Evolutionary conservation across 2,888 invertebrate species (phyloP).

Genomic region (Coenonympha arcania): DNA sequence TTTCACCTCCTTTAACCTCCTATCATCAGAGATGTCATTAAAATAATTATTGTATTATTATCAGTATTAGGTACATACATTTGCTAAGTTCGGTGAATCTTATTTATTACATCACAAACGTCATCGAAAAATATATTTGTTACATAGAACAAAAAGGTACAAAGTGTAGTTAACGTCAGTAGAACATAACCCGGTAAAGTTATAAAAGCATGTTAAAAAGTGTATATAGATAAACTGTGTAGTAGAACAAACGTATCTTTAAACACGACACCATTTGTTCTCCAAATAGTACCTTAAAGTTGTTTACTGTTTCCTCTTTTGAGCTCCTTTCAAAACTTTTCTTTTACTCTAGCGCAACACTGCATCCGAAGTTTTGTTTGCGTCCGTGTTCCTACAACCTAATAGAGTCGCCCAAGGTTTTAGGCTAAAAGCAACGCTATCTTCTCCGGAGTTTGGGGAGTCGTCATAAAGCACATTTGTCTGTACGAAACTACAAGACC

Average conservation of each 20-base stretch:
- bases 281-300: constrained; percentile 54
- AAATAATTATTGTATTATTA: no score
- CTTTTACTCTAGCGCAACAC: constrained; percentile 22
- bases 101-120: no score
- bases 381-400: constrained; percentile 20
- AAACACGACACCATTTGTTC: constrained; percentile 47
- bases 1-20: no score
- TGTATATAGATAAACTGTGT: constrained; percentile 4
- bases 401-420: constrained; percentile 18
- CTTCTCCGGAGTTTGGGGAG: background rate
- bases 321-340: constrained; percentile 33
- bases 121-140: background rate
- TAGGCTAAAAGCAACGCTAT: background rate
- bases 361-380: constrained; percentile 26
- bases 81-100: no score
- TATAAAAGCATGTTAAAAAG: no score
- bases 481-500: background rate
- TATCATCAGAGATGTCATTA: no score
- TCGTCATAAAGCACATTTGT: background rate
- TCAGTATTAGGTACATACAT: no score
- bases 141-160: background rate
- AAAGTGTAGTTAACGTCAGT: background rate
- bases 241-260: constrained; percentile 1
- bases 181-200: background rate
- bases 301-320: constrained; percentile 46